Percentiles rank a stretch among this genome's conserved stretches.
Evolutionary conservation across 2,797 vertebrate genomes (phyloP).

Genomic region (Sus cebifrons): DNA sequence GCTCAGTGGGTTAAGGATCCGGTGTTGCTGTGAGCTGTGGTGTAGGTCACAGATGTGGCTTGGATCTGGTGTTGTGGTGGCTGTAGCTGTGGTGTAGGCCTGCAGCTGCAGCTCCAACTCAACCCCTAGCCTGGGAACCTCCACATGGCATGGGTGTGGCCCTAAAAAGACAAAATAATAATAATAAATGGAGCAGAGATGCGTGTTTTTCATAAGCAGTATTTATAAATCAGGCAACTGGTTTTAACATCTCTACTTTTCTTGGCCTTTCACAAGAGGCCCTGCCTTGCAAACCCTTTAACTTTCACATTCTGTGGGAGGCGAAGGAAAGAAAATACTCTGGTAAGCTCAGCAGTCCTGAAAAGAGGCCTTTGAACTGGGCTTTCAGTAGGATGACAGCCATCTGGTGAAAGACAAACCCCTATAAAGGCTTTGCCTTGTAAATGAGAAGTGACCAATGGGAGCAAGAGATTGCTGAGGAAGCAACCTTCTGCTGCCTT

Average conservation of each 20-base stretch:
- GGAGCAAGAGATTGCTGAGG: not conserved
- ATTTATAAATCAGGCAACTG: not conserved
- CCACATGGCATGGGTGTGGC: too few relatives aligned
- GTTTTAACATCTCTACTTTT: not conserved
- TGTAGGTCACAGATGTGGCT: too few relatives aligned
- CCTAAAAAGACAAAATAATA: too few relatives aligned
- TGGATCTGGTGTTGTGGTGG: too few relatives aligned
- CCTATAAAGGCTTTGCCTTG: conserved; percentile 19
- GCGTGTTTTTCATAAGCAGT: not conserved
- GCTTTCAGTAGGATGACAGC: not conserved
- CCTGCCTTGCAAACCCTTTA: not conserved
- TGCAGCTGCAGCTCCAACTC: too few relatives aligned
- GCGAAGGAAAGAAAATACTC: not conserved
- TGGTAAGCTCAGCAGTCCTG: too few relatives aligned
- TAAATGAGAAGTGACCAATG: conserved; percentile 19
- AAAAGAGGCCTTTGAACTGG: not conserved
- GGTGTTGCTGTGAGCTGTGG: too few relatives aligned
- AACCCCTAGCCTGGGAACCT: too few relatives aligned
- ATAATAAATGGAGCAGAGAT: too few relatives aligned
- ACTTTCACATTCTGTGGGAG: fast-evolving
- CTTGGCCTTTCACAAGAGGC: not conserved
- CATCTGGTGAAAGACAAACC: not conserved
- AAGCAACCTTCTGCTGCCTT: not conserved
- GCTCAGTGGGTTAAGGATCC: too few relatives aligned
- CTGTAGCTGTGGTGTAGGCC: too few relatives aligned